Percentiles rank a stretch among this genome's conserved stretches.
These are phyloP conservation scores for Caenorhabditis auriculariae DNA, from an alignment of 2,888 invertebrate species.

Conservation along the genomic window DNA sequence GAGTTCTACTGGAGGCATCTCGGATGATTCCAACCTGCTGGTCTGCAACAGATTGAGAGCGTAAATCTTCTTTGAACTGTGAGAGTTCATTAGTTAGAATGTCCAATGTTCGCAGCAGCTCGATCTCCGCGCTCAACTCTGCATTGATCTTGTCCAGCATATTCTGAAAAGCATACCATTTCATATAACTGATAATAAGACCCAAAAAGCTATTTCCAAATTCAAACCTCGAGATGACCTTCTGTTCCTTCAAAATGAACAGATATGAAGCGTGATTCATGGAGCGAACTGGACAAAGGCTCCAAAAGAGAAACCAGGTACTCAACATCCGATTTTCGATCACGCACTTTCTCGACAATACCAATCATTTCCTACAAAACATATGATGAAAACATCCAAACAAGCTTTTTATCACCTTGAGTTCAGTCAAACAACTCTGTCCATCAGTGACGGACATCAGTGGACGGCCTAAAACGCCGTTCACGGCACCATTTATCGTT, in stretches of 20 bases:
- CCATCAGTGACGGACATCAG: slow-evolving; percentile 18
- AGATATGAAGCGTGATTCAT: slow-evolving; percentile 51
- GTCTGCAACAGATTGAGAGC: slow-evolving; percentile 14
- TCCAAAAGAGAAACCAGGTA: slow-evolving; percentile 18
- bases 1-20: too few relatives aligned
- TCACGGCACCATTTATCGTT: slow-evolving; percentile 19
- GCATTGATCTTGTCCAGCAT: slow-evolving; percentile 36
- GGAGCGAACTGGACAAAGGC: slow-evolving; percentile 41
- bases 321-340: slow-evolving; percentile 16
- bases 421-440: slow-evolving; percentile 14
- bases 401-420: slow-evolving; percentile 13
- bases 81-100: slow-evolving; percentile 35
- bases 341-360: slow-evolving; percentile 15
- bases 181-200: background rate
- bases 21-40: slow-evolving; percentile 10
- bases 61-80: slow-evolving; percentile 39
- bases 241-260: slow-evolving; percentile 50
- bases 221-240: slow-evolving; percentile 40
- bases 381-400: too few relatives aligned
- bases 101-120: slow-evolving; percentile 36
- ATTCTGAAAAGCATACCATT: slow-evolving; percentile 23
- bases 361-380: slow-evolving; percentile 10
- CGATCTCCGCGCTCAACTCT: slow-evolving; percentile 39
- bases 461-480: slow-evolving; percentile 19
- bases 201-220: background rate